Evolutionary conservation across 2,797 vertebrate species (phyloP).

Genomic region (Eulemur rubriventer): DNA sequence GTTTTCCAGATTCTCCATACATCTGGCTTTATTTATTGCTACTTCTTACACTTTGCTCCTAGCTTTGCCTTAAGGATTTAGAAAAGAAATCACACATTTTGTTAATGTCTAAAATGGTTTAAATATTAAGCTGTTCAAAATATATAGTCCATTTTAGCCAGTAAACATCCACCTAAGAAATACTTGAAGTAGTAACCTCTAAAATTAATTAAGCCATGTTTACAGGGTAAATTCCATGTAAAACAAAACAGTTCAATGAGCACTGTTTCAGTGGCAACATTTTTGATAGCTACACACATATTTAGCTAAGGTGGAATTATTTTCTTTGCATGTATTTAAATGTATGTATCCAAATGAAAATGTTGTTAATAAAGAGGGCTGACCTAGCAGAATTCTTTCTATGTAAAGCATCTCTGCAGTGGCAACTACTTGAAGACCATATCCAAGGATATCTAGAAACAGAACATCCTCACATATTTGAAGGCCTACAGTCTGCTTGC

Average conservation of each 20-base stretch:
- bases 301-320: not conserved
- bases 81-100: not conserved
- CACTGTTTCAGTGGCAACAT: not conserved
- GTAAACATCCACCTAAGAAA: not conserved
- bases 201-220: not conserved
- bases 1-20: not conserved
- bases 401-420: not conserved
- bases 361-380: not conserved
- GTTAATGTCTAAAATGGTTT: not conserved
- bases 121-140: not conserved
- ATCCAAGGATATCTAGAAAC: not conserved
- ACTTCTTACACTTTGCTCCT: not conserved
- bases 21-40: not conserved
- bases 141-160: not conserved
- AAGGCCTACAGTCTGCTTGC: not conserved
- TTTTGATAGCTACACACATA: not conserved
- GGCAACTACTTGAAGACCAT: not conserved
- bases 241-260: not conserved
- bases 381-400: not conserved
- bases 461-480: not conserved
- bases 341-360: not conserved
- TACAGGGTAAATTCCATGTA: not conserved
- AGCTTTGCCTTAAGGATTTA: not conserved
- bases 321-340: not conserved
- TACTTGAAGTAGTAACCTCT: not conserved